Evolutionary conservation across 2,113 vertebrate genomes (phyloP).

Genomic region (Cavia porcellus): DNA sequence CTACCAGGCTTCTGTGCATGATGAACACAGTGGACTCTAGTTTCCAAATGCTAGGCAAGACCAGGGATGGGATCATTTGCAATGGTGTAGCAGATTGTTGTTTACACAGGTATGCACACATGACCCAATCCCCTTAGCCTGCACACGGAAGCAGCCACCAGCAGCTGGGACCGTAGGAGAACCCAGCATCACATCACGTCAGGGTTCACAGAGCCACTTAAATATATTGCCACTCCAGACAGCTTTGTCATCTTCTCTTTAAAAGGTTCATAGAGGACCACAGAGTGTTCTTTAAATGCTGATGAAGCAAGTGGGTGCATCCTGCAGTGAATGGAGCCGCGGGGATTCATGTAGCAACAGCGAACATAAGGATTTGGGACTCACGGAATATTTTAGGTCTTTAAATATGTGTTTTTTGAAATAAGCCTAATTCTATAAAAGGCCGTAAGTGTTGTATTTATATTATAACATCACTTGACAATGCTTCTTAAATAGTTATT

Average conservation of each 20-base stretch:
- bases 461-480: not conserved
- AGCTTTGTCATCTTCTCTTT: not conserved
- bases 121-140: not conserved
- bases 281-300: not conserved
- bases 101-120: not conserved
- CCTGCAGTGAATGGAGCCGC: fast-evolving
- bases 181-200: not conserved
- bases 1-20: not conserved
- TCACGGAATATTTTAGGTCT: not conserved
- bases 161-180: fast-evolving
- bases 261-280: not conserved
- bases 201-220: not conserved
- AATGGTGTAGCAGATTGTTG: not conserved
- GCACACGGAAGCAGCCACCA: not conserved
- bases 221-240: not conserved
- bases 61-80: not conserved
- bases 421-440: not conserved
- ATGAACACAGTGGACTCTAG: fast-evolving
- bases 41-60: not conserved
- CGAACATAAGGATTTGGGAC: not conserved
- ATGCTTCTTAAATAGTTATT: conserved; percentile 28
- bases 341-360: not conserved
- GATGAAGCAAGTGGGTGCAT: not conserved
- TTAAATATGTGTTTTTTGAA: not conserved
- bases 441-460: not conserved